Evolutionary conservation across 2,113 vertebrate genomes (phyloP).

Genomic region (Fregetta grallaria): DNA sequence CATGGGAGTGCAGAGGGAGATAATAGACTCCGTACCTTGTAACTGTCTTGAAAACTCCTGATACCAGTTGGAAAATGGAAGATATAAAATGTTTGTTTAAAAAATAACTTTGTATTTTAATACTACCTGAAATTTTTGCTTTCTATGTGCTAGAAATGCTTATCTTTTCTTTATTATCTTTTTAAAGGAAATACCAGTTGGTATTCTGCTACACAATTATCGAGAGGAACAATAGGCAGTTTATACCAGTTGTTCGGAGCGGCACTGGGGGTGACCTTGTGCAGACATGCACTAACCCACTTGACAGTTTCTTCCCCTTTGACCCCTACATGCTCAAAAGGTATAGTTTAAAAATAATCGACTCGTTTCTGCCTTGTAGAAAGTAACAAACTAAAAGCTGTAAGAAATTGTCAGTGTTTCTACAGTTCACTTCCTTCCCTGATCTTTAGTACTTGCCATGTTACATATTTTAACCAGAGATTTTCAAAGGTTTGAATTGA

Average conservation of each 20-base stretch:
- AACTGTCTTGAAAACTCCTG: not conserved
- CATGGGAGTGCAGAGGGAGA: not conserved
- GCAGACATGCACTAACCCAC: slow-evolving; percentile 85
- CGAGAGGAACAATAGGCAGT: slow-evolving; percentile 88
- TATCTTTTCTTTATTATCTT: not conserved
- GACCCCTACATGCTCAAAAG: slow-evolving; percentile 94
- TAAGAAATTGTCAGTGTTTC: not conserved
- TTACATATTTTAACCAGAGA: not conserved
- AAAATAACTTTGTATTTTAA: not conserved
- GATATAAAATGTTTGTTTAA: not conserved
- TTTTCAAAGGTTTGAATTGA: not conserved
- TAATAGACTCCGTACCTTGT: not conserved
- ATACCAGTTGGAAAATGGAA: not conserved
- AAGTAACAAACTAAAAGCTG: not conserved
- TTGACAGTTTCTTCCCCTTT: slow-evolving; percentile 96
- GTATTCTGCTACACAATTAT: slow-evolving; percentile 98
- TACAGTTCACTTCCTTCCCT: not conserved
- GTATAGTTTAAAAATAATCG: slow-evolving; percentile 54
- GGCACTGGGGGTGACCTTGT: slow-evolving; percentile 80
- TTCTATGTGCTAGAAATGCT: not conserved
- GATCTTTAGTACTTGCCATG: not conserved
- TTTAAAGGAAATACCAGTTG: slow-evolving; percentile 90
- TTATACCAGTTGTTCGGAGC: slow-evolving; percentile 84
- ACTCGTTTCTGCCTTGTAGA: not conserved
- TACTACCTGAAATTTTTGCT: not conserved